Conservation (phyloP, 2,113 vertebrate species). For the Anhinga rufa region DNA sequence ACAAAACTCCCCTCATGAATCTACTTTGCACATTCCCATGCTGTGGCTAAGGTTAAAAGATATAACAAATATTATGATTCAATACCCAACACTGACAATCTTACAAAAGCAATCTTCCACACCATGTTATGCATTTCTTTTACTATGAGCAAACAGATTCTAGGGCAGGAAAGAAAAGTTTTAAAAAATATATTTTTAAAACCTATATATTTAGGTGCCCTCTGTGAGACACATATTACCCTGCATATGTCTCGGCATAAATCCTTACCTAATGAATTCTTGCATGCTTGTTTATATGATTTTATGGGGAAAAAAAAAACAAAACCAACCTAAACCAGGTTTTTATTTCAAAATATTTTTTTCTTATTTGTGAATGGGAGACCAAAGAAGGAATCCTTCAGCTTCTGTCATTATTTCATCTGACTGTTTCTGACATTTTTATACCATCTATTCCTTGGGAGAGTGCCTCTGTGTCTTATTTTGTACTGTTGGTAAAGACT, state of each 20-base stretch:
- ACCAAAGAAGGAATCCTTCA: neutral
- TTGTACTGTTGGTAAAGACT: neutral
- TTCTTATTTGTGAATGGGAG: neutral
- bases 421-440: neutral
- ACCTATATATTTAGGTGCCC: neutral
- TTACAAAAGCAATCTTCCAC: neutral
- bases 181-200: neutral
- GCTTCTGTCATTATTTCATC: neutral
- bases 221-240: neutral
- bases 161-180: neutral
- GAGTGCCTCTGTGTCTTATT: neutral
- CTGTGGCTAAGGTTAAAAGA: neutral
- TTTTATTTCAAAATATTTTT: neutral
- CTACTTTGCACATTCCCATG: neutral
- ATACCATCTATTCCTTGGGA: neutral
- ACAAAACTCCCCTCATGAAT: neutral
- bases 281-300: neutral
- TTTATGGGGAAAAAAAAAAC: neutral
- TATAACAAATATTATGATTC: neutral
- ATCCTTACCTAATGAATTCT: neutral
- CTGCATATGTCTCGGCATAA: neutral
- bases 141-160: neutral
- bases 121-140: neutral
- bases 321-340: neutral
- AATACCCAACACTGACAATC: neutral